phyloP scores from a whole-genome alignment of 2,113 vertebrate species.

The Cyanoramphus novaezelandiae region DNA sequence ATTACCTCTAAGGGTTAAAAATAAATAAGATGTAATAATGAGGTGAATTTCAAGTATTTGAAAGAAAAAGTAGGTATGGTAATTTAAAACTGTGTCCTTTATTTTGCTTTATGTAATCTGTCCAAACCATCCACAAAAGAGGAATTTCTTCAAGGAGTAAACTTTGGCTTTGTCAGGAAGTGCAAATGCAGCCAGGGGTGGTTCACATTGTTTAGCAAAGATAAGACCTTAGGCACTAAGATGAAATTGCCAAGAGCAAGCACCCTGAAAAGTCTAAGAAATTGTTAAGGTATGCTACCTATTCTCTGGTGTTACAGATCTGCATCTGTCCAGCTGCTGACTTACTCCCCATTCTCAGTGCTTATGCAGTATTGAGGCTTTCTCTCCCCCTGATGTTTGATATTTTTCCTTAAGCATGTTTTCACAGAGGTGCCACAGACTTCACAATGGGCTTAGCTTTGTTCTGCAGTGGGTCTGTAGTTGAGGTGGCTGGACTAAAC shows the following conservation, averaged over 20 bases:
- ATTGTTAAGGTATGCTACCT: not conserved
- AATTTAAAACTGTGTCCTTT: not conserved
- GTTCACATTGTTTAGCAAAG: not conserved
- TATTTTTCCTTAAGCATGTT: not conserved
- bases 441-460: accelerated
- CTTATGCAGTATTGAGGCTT: not conserved
- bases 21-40: not conserved
- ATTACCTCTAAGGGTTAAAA: not conserved
- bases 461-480: not conserved
- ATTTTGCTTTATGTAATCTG: not conserved
- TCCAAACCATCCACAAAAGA: not conserved
- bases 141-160: not conserved
- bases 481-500: not conserved
- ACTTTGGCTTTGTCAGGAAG: not conserved
- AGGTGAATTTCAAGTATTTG: not conserved
- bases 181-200: not conserved
- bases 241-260: not conserved
- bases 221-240: not conserved
- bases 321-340: not conserved
- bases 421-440: not conserved
- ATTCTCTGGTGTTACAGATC: not conserved
- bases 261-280: not conserved
- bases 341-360: not conserved
- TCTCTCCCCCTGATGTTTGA: not conserved
- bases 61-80: not conserved